Evolutionary conservation across 2,797 vertebrate species (phyloP).

Genomic region (Xenopus petersii): DNA sequence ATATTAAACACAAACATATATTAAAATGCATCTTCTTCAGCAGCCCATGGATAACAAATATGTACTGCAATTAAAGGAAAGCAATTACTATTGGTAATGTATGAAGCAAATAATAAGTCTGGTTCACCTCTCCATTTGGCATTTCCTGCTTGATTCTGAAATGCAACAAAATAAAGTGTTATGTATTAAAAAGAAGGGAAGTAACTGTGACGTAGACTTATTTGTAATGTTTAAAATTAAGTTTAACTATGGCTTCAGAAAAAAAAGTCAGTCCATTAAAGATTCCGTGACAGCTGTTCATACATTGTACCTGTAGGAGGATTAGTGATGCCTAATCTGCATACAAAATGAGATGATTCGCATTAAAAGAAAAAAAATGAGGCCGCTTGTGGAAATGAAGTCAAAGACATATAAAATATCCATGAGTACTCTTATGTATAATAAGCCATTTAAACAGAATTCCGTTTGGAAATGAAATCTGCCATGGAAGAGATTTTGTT

Average conservation of each 20-base stretch:
- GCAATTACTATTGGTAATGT: constrained; percentile 15
- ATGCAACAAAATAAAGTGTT: neutral
- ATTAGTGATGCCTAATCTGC: constrained; percentile 41
- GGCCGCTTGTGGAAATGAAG: constrained; percentile 12
- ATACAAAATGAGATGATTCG: constrained; percentile 34
- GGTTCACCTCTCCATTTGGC: constrained; percentile 16
- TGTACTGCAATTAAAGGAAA: constrained; percentile 27
- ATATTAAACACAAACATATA: too few relatives aligned
- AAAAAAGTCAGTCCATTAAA: constrained; percentile 30
- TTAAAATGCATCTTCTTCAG: too few relatives aligned
- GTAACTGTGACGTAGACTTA: constrained; percentile 11
- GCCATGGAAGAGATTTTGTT: too few relatives aligned
- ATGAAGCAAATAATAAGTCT: constrained; percentile 16
- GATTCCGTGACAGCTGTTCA: constrained; percentile 42
- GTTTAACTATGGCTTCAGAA: constrained; percentile 37
- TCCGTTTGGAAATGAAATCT: too few relatives aligned
- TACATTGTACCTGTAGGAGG: constrained; percentile 42
- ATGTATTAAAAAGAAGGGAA: neutral
- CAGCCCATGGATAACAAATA: too few relatives aligned
- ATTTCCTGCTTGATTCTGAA: constrained; percentile 9
- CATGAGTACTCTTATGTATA: too few relatives aligned
- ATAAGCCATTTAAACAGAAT: too few relatives aligned
- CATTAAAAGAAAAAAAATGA: constrained; percentile 11
- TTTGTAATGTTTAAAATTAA: constrained; percentile 40
- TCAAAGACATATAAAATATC: neutral